Evolutionary conservation across 2,113 vertebrate species (phyloP), one percentile per base, ranked within the genome.

Genomic region (Chunga burmeisteri): DNA sequence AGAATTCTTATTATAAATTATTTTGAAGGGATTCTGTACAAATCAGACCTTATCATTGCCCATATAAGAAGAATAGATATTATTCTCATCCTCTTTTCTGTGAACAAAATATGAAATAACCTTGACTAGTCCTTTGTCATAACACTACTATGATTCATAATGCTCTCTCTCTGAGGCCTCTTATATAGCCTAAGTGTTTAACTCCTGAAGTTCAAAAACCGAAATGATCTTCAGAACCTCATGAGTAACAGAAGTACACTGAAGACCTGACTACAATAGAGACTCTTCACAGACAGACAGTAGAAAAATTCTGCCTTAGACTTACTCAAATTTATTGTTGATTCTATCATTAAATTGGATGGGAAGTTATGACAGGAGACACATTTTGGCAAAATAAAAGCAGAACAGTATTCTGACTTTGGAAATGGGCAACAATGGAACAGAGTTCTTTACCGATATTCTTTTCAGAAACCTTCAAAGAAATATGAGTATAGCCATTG

Each of bases 281-380:
- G 3, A 61, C 13, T 73, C 71, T 55, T 72, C 36, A 56, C 16
- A 61, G 23, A 21, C 3, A 47, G 23, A n/a, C 10, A 65, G 38
- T 3, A 58, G 34, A 66, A 73, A 34, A 53, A 36, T 2, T 13
- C 50, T 85, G 6, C 55, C 21, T 83, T 83, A 61, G 6, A 63
- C 3, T 4, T 63, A 46, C 5, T 2, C 19, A 79, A 63, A 67
- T 47, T 71, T 9, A 42, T 82, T 0, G 1, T n/a, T 71, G 2
- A 3, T 68, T 79, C 10, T 44, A 6, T 74, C 11, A n/a, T 56
- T 79, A 61, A 58, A 74, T 50, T 70, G 17, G 16, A 75, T 71
- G 26, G 13, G 16, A 85, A 90, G 1, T 42, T 71, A 29, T 7
- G 2, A 53, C 4, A 44, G 14, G 15, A 81, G 17, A 36, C 2